Evolutionary conservation across 1,140 invertebrate genomes (phyloP), one percentile per base, ranked within the genome.

Genomic region (Tetramorium parvispinum): DNA sequence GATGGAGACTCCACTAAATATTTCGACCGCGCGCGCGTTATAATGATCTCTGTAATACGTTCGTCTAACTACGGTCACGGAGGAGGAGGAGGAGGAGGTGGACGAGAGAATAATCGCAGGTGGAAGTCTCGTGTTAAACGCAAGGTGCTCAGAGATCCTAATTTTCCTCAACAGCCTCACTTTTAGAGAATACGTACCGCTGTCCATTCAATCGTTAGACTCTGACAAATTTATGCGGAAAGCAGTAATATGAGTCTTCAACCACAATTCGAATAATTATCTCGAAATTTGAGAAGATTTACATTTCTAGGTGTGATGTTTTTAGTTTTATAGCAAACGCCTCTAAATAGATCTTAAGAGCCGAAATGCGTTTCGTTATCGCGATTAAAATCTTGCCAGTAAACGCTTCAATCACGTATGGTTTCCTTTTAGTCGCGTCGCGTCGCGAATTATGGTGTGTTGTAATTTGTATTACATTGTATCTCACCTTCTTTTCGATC

Each of bases 21-120:
- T 86, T 55, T 77, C 85, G 70, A 83, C 51, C 77, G 75, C 21
- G 40, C 51, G 61, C 82, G 89, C 81, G 75, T 86, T 75, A 86
- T 90, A 88, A 91, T 73, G 79, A 78, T 70, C 46, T 63, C 71
- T 59, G 63, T 81, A 81, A 87, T 85, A 88, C 57, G 78, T 81
- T 65, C 57, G 57, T 51, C 73, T 90, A 82, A 82, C 53, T 73
- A 85, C 7, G 71, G 59, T 82, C 65, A 13, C 10, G 13, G 53
- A 68, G 37, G 43, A 83, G 53, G 40, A 63, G 40, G 6, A 24
- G 73, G 37, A 27, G 55, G 21, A 18, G 55, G 21, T 7, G 55
- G 65, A 61, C 32, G 40, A 86, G 70, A 10, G 40, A 76, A 68
- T 87, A 88, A 88, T 88, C 76, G 73, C 70, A 82, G 87, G 63